These are phyloP conservation scores for Drosophila sordidapex DNA, from an alignment of 2,888 invertebrate genomes.

Conservation along the genomic window DNA sequence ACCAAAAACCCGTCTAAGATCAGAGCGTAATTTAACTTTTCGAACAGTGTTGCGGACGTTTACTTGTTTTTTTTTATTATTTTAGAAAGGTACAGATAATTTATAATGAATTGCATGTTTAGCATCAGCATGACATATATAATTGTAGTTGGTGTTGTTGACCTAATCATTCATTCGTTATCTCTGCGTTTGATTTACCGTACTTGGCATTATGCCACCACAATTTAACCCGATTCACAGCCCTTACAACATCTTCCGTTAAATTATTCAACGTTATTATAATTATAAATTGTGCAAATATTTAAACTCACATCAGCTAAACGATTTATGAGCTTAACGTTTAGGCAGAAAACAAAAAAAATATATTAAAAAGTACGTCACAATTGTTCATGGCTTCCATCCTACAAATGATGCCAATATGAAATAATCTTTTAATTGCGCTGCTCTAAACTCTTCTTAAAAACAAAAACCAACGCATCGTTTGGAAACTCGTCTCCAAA, in stretches of 20 bases:
- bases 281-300: conserved; percentile 57
- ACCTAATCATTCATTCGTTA: conserved; percentile 41
- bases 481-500: conserved; percentile 42
- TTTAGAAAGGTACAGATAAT: conserved; percentile 36
- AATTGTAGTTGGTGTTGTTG: conserved; percentile 18
- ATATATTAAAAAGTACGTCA: conserved; percentile 21
- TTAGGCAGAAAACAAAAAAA: conserved; percentile 5
- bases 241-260: conserved; percentile 52
- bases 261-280: conserved; percentile 42
- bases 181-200: conserved; percentile 46
- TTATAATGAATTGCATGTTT: conserved; percentile 24
- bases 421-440: conserved; percentile 54
- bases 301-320: conserved; percentile 25
- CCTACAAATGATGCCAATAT: conserved; percentile 47
- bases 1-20: conserved; percentile 10
- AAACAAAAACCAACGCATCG: conserved; percentile 9
- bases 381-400: conserved; percentile 32
- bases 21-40: conserved; percentile 7
- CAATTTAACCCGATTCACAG: conserved; percentile 51
- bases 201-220: conserved; percentile 24
- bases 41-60: background rate
- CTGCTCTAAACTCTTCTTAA: conserved; percentile 6
- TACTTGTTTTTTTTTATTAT: conserved; percentile 14
- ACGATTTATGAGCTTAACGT: conserved; percentile 31
- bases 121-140: conserved; percentile 16